phyloP scores from a whole-genome alignment of 2,888 invertebrate species.

The Cerastoderma edule region DNA sequence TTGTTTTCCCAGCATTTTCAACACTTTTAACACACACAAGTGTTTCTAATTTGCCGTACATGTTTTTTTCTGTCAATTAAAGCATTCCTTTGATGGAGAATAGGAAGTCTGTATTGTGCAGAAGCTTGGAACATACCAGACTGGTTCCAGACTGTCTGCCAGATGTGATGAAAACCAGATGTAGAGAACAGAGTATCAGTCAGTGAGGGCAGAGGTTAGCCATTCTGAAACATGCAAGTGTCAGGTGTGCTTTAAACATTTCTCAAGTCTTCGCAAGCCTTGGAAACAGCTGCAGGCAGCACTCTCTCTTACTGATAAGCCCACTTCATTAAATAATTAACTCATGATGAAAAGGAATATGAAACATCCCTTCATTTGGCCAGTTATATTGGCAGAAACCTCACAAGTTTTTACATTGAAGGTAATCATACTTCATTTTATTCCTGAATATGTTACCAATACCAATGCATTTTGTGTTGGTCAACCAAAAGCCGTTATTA shows the following conservation, averaged over 20 bases:
- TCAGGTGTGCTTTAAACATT: constrained; percentile 55
- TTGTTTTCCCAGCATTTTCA: constrained; percentile 60
- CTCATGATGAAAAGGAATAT: constrained; percentile 22
- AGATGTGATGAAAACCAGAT: constrained; percentile 68
- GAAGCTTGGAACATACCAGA: constrained; percentile 67
- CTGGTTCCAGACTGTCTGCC: constrained; percentile 72
- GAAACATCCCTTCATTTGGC: constrained; percentile 13
- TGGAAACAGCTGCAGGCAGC: constrained; percentile 45
- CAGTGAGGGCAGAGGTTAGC: constrained; percentile 54
- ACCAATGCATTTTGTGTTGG: no score
- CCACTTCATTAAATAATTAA: constrained; percentile 53
- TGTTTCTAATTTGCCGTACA: constrained; percentile 60
- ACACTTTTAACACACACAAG: constrained; percentile 57
- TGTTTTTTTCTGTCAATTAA: constrained; percentile 65
- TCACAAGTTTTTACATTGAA: no score
- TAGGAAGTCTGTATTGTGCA: constrained; percentile 57
- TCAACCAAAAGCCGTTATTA: no score
- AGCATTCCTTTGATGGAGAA: constrained; percentile 59
- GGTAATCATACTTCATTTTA: no score
- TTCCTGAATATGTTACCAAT: no score
- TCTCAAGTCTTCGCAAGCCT: constrained; percentile 22
- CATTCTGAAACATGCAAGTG: constrained; percentile 59
- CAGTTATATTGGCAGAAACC: no score
- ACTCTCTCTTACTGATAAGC: constrained; percentile 39
- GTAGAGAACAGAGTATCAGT: constrained; percentile 63